Conservation (phyloP, 2,797 vertebrate genomes). For the Knipowitschia caucasica region DNA sequence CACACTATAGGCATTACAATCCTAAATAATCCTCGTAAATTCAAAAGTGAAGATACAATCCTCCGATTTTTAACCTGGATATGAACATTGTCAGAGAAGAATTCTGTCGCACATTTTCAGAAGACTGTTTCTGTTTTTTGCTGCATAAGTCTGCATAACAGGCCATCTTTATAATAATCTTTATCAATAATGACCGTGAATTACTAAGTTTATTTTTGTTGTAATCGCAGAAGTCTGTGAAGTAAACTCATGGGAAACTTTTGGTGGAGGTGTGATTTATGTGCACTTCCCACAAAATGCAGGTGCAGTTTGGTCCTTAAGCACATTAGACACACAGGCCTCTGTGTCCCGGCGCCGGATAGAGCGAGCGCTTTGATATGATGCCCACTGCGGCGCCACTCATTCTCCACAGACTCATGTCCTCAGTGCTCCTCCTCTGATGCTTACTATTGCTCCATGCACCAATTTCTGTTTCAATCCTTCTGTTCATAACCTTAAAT, state of each 20-base stretch:
- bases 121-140: too few species aligned
- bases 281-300: constrained; percentile 33
- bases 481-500: constrained; percentile 34
- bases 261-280: constrained; percentile 26
- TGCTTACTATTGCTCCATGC: constrained; percentile 36
- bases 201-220: neutral
- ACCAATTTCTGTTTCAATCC: constrained; percentile 42
- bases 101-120: too few species aligned
- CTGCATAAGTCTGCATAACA: too few species aligned
- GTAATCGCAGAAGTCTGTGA: neutral
- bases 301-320: constrained; percentile 56
- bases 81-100: too few species aligned
- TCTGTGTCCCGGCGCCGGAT: constrained; percentile 67
- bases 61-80: too few species aligned
- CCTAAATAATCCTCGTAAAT: too few species aligned
- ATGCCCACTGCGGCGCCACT: constrained; percentile 59
- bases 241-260: constrained; percentile 12
- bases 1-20: too few species aligned
- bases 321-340: constrained; percentile 43
- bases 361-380: constrained; percentile 68
- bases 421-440: constrained; percentile 25
- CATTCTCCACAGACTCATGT: constrained; percentile 48
- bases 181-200: neutral
- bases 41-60: too few species aligned
- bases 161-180: too few species aligned